phyloP scores from a whole-genome alignment of 2,797 vertebrate genomes.

The Chelon labrosus region DNA sequence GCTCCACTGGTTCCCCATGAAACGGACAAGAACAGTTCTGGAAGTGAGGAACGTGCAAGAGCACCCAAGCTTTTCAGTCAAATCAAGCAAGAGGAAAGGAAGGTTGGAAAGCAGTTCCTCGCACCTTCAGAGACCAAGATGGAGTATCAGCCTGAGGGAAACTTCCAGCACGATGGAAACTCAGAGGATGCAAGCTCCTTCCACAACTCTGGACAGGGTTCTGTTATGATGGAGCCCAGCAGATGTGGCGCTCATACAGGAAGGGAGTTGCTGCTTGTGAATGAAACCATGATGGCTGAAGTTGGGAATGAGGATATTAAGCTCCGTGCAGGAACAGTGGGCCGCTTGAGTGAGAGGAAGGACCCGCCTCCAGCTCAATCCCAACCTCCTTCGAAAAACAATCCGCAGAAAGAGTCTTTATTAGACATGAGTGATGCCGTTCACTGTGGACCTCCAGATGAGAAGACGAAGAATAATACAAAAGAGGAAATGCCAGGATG shows the following conservation, averaged over 20 bases:
- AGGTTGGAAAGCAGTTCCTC: slow-evolving; percentile 31
- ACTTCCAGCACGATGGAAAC: slow-evolving; percentile 27
- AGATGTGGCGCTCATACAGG: slow-evolving; percentile 41
- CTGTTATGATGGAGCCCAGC: slow-evolving; percentile 32
- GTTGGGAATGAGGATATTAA: slow-evolving; percentile 51
- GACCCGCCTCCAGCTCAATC: slow-evolving; percentile 61
- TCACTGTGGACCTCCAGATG: slow-evolving; percentile 50
- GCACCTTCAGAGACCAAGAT: slow-evolving; percentile 57
- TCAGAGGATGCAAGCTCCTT: slow-evolving; percentile 35
- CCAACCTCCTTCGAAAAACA: slow-evolving; percentile 79
- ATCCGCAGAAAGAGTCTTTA: slow-evolving; percentile 65
- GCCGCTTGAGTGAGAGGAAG: slow-evolving; percentile 66
- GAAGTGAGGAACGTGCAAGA: slow-evolving; percentile 60
- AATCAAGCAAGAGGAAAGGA: slow-evolving; percentile 47
- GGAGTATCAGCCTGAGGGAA: slow-evolving; percentile 57
- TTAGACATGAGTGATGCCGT: slow-evolving; percentile 60
- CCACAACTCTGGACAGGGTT: slow-evolving; percentile 34
- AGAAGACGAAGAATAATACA: slow-evolving; percentile 34
- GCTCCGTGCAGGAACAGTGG: slow-evolving; percentile 59
- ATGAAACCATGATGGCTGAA: slow-evolving; percentile 36
- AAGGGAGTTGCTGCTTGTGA: slow-evolving; percentile 50
- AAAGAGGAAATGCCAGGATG: slow-evolving; percentile 33
- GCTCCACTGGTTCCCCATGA: slow-evolving; percentile 69
- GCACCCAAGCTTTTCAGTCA: slow-evolving; percentile 46
- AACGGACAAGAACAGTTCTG: slow-evolving; percentile 62